Conservation (phyloP, 2,888 invertebrate species). For the Ashinkailepas kermadecensis region DNA sequence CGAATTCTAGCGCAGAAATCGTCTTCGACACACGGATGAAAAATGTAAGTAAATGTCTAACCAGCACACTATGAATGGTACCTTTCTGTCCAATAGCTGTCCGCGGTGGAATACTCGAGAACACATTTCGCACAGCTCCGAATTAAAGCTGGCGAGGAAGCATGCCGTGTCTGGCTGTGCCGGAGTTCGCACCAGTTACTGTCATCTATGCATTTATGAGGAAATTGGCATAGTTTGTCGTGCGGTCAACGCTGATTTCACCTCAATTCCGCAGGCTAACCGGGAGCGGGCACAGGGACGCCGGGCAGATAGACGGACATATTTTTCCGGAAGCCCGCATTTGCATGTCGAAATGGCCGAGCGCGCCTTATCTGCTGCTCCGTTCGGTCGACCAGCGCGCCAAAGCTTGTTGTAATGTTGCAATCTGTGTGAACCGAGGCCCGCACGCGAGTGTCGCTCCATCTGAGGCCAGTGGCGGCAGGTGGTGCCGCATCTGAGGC, state of each 20-base stretch:
- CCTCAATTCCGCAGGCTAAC: not conserved
- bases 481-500: not conserved
- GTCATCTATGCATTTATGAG: not conserved
- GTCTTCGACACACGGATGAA: too few relatives aligned
- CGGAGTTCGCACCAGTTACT: not conserved
- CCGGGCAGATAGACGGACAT: not conserved
- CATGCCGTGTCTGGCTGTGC: not conserved
- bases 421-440: conserved; percentile 3
- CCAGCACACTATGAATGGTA: too few relatives aligned
- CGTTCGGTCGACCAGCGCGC: not conserved
- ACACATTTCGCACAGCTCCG: too few relatives aligned
- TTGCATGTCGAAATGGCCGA: not conserved
- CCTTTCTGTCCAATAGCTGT: too few relatives aligned
- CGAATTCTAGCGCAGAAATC: too few relatives aligned
- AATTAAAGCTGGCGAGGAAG: not conserved
- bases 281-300: not conserved
- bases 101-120: too few relatives aligned
- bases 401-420: conserved; percentile 17
- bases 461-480: not conserved
- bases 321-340: not conserved
- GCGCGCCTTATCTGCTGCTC: conserved; percentile 14
- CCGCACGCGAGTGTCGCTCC: not conserved
- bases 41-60: too few relatives aligned
- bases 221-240: not conserved
- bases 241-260: not conserved